Conservation (phyloP, 2,888 invertebrate species). For the Xestia ashworthii region DNA sequence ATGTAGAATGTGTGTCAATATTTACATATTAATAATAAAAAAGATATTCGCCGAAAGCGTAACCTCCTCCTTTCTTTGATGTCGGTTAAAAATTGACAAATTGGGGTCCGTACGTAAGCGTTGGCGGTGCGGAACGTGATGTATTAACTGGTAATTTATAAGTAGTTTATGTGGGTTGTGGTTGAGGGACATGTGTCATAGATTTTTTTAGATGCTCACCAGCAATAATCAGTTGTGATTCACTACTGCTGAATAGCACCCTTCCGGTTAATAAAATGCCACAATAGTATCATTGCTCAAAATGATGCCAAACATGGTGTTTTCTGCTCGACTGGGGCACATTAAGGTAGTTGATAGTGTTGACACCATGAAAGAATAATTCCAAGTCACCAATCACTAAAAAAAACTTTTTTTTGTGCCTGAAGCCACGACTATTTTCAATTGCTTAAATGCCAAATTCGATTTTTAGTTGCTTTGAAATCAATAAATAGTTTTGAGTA, state of each 20-base stretch:
- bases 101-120: not conserved
- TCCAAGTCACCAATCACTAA: too few relatives aligned
- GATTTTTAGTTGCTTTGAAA: too few relatives aligned
- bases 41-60: conserved; percentile 2
- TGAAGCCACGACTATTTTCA: too few relatives aligned
- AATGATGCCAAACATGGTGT: not conserved
- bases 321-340: not conserved
- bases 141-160: conserved; percentile 17
- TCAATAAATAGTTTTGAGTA: too few relatives aligned
- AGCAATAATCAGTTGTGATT: conserved; percentile 15
- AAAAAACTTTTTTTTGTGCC: too few relatives aligned
- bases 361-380: too few relatives aligned
- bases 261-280: conserved; percentile 2
- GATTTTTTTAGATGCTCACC: conserved; percentile 8
- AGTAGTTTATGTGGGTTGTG: conserved; percentile 30
- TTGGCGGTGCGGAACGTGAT: conserved; percentile 21
- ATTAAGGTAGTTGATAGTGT: not conserved
- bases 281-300: not conserved
- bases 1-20: conserved; percentile 54
- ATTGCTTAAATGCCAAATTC: too few relatives aligned
- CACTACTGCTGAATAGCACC: conserved; percentile 12
- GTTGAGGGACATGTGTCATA: conserved; percentile 24
- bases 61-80: not conserved
- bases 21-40: conserved; percentile 52
- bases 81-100: conserved; percentile 20